A percentile compares a stretch with the other conserved stretches of the same genome.
Evolutionary conservation across 2,797 vertebrate species (phyloP).

Genomic region (Benthosema pterotum): DNA sequence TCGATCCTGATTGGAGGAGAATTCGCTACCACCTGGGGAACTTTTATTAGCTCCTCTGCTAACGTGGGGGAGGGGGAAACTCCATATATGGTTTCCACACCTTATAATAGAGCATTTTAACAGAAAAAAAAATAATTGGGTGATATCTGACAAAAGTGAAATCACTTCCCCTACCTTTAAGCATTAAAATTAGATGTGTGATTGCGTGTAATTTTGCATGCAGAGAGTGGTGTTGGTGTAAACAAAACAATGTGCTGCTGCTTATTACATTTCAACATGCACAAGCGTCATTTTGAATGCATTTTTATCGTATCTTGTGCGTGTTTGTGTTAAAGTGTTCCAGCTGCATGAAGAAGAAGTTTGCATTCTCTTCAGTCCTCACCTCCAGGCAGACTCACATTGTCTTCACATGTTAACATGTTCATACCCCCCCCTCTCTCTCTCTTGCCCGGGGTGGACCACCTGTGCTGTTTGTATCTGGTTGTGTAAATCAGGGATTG

Average conservation of each 20-base stretch:
- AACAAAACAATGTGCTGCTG: too few species aligned
- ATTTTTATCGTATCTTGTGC: not conserved
- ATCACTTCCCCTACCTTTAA: too few species aligned
- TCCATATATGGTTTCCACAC: too few species aligned
- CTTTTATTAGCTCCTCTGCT: too few species aligned
- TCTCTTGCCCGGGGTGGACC: constrained; percentile 39
- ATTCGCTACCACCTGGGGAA: too few species aligned
- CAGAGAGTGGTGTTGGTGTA: not conserved
- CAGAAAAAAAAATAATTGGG: too few species aligned
- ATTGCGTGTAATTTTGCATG: not conserved
- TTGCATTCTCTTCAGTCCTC: constrained; percentile 59
- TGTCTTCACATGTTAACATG: constrained; percentile 63
- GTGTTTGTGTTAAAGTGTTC: constrained; percentile 53
- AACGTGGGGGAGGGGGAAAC: too few species aligned
- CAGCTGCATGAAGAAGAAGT: constrained; percentile 55
- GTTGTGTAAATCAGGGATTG: constrained; percentile 61
- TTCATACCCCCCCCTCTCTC: constrained; percentile 21
- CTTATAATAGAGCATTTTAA: too few species aligned
- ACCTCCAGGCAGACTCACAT: constrained; percentile 56
- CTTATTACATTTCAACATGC: not conserved
- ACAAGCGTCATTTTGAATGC: too few species aligned
- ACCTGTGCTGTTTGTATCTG: constrained; percentile 59
- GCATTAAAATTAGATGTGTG: too few species aligned
- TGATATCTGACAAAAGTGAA: too few species aligned
- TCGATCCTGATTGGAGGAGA: too few species aligned